Conservation (phyloP, 2,888 invertebrate genomes). For the Amiota minor region DNA sequence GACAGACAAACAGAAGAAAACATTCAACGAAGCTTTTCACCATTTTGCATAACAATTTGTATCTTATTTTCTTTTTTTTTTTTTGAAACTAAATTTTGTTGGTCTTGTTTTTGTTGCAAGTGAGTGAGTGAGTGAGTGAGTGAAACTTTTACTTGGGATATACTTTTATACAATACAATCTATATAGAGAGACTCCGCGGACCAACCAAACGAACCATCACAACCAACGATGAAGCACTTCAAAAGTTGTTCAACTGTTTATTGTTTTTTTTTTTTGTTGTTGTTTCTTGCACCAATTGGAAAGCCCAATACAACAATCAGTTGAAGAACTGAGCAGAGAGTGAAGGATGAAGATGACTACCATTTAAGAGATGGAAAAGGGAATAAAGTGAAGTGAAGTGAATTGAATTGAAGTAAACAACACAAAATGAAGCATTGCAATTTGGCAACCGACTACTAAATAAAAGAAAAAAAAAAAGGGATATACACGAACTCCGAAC, state of each 20-base stretch:
- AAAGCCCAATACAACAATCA: no score
- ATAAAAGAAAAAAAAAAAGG: not conserved
- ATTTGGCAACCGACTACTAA: no score
- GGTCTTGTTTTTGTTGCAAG: no score
- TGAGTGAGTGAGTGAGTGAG: not conserved
- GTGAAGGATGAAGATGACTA: no score
- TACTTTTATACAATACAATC: slow-evolving; percentile 3
- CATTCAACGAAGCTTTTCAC: slow-evolving; percentile 65
- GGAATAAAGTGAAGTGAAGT: not conserved
- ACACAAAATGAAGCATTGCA: no score
- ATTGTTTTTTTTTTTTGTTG: not conserved
- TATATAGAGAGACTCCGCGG: not conserved
- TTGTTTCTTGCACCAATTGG: not conserved
- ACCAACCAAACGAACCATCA: no score
- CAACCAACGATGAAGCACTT: no score
- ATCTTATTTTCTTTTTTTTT: slow-evolving; percentile 62
- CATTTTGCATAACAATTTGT: slow-evolving; percentile 68
- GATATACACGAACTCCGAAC: not conserved
- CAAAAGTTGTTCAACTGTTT: no score
- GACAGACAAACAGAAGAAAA: slow-evolving; percentile 42
- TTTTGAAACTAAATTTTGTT: no score
- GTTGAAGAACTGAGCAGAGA: no score
- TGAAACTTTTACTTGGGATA: slow-evolving; percentile 59
- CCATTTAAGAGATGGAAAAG: not conserved
- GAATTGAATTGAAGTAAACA: not conserved